Conservation (phyloP, 2,888 invertebrate genomes). For the Hyles lineata region DNA sequence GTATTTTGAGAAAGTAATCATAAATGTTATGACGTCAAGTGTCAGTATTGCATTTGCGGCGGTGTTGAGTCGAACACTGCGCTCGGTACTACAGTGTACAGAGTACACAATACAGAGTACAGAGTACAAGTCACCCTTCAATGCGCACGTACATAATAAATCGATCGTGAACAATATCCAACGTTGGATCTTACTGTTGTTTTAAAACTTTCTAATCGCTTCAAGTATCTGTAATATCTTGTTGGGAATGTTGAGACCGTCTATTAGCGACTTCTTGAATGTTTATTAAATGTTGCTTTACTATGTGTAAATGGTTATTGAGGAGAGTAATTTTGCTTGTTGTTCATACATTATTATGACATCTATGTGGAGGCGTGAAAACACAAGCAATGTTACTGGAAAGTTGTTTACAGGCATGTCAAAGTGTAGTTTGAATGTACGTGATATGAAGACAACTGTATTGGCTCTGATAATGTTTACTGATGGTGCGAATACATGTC, state of each 20-base stretch:
- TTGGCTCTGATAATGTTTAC: constrained; percentile 51
- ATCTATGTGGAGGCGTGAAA: constrained; percentile 10
- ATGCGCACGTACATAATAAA: constrained; percentile 17
- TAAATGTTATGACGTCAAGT: constrained; percentile 69
- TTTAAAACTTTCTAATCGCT: constrained; percentile 25
- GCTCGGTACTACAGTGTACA: not conserved
- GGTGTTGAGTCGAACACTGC: constrained; percentile 38
- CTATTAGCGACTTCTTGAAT: constrained; percentile 18
- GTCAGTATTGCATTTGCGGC: constrained; percentile 65
- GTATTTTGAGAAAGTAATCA: constrained; percentile 75
- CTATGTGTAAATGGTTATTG: constrained; percentile 20
- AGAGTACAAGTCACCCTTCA: not conserved
- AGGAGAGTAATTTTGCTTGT: constrained; percentile 19
- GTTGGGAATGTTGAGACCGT: constrained; percentile 8
- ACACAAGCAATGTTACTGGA: constrained; percentile 15
- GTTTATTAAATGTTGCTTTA: constrained; percentile 28
- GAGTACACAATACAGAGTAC: no score
- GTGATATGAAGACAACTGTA: constrained; percentile 5
- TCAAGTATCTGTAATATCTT: constrained; percentile 22
- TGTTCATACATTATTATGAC: constrained; percentile 17
- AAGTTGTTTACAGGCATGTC: constrained; percentile 5
- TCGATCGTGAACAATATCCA: constrained; percentile 36
- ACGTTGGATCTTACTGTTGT: constrained; percentile 33
- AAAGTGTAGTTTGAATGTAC: not conserved
- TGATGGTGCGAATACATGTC: constrained; percentile 66